These are phyloP conservation scores for Schizaphis graminum DNA, from an alignment of 2,888 invertebrate species.

Conservation along the genomic window DNA sequence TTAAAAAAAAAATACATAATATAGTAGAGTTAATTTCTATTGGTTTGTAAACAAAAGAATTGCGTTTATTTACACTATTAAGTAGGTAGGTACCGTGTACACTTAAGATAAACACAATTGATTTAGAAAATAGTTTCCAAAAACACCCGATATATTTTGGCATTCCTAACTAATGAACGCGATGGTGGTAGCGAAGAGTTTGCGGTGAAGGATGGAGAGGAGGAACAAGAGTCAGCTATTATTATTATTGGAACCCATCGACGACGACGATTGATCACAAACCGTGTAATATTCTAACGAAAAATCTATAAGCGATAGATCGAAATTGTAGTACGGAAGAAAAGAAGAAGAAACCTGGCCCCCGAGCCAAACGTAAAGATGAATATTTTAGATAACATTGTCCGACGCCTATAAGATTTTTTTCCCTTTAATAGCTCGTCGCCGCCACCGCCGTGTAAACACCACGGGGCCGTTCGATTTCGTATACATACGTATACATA, in stretches of 20 bases:
- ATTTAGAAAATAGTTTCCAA: slow-evolving; percentile 17
- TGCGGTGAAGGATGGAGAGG: neutral
- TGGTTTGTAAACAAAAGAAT: slow-evolving; percentile 19
- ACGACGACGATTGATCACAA: slow-evolving; percentile 31
- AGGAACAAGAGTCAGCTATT: neutral
- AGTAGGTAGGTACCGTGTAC: neutral
- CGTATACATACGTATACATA: neutral
- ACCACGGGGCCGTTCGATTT: slow-evolving; percentile 18
- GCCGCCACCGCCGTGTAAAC: slow-evolving; percentile 38
- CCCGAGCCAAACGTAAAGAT: slow-evolving; percentile 23
- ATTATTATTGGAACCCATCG: neutral
- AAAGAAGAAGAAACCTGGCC: slow-evolving; percentile 3
- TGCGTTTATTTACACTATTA: neutral
- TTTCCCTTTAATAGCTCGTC: slow-evolving; percentile 19
- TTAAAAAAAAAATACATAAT: neutral
- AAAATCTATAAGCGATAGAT: slow-evolving; percentile 34
- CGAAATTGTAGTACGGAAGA: neutral
- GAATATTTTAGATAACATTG: slow-evolving; percentile 54
- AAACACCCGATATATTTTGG: neutral
- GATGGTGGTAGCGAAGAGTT: neutral
- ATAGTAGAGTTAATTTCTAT: neutral
- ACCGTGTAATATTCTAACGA: neutral
- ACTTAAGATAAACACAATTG: slow-evolving; percentile 11
- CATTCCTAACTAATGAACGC: slow-evolving; percentile 31
- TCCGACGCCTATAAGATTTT: slow-evolving; percentile 46